Evolutionary conservation across 1,140 invertebrate genomes (phyloP).

Genomic region (Neocloeon triangulifer): DNA sequence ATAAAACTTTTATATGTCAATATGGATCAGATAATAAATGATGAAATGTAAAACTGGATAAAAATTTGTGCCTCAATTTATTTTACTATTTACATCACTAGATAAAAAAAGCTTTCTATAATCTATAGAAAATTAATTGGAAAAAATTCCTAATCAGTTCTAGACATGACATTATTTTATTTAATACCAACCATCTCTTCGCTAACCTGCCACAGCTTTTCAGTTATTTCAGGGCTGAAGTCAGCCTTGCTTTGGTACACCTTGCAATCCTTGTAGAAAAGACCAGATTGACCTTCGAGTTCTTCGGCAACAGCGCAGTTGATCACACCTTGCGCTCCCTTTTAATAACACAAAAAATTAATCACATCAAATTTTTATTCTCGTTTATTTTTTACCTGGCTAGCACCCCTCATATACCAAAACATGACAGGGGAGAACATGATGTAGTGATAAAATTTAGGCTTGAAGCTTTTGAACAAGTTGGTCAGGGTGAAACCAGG

Average conservation of each 20-base stretch:
- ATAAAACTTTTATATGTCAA: too few species aligned
- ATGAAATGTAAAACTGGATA: too few species aligned
- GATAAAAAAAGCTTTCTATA: too few species aligned
- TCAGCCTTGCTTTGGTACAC: slow-evolving; percentile 33
- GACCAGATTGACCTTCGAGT: slow-evolving; percentile 33
- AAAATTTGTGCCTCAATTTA: too few species aligned
- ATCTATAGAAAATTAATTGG: too few species aligned
- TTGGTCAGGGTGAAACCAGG: slow-evolving; percentile 70
- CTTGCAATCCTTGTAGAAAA: slow-evolving; percentile 49
- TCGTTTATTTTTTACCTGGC: slow-evolving; percentile 33
- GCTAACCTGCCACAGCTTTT: slow-evolving; percentile 46
- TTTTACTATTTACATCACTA: too few species aligned
- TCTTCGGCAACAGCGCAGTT: slow-evolving; percentile 45
- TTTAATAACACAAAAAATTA: too few species aligned
- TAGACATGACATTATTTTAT: too few species aligned
- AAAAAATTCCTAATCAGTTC: too few species aligned
- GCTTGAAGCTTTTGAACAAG: slow-evolving; percentile 37
- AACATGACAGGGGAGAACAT: slow-evolving; percentile 40
- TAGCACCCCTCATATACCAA: slow-evolving; percentile 41
- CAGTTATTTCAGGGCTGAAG: slow-evolving; percentile 31
- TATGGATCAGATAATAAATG: too few species aligned
- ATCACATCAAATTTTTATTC: slow-evolving; percentile 8
- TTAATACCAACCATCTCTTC: too few species aligned
- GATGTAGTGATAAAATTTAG: slow-evolving; percentile 46
- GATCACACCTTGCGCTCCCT: slow-evolving; percentile 54